phyloP scores from a whole-genome alignment of 2,888 invertebrate genomes.

The Andrena fulva region DNA sequence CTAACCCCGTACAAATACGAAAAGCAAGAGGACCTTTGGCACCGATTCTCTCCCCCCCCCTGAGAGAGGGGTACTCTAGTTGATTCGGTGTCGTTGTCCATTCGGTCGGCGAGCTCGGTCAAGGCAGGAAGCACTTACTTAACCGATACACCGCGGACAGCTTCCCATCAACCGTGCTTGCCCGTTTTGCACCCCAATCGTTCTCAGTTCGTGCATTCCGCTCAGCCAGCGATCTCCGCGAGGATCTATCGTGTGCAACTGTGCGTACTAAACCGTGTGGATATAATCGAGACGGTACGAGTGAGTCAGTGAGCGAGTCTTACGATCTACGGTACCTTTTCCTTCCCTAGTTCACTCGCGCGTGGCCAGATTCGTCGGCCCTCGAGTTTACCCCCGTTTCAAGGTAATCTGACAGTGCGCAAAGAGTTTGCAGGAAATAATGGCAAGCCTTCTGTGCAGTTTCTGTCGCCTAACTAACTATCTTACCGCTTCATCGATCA shows the following conservation, averaged over 20 bases:
- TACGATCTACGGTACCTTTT: not conserved
- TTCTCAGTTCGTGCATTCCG: slow-evolving; percentile 58
- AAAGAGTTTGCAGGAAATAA: too few relatives aligned
- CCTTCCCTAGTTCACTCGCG: not conserved
- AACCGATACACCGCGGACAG: slow-evolving; percentile 66
- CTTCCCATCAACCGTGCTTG: slow-evolving; percentile 71
- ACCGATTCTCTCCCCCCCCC: slow-evolving; percentile 57
- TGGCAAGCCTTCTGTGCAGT: too few relatives aligned
- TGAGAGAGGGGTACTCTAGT: slow-evolving; percentile 26
- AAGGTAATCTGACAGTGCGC: too few relatives aligned
- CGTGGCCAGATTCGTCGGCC: not conserved
- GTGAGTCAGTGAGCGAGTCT: not conserved
- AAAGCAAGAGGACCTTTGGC: slow-evolving; percentile 75
- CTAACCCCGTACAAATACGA: slow-evolving; percentile 69
- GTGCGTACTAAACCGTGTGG: not conserved
- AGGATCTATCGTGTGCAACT: not conserved
- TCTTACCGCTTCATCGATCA: too few relatives aligned
- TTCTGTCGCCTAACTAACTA: too few relatives aligned
- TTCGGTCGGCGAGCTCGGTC: slow-evolving; percentile 75
- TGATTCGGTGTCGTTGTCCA: slow-evolving; percentile 65
- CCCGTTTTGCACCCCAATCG: slow-evolving; percentile 64
- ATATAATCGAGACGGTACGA: not conserved
- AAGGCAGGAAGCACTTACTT: slow-evolving; percentile 82
- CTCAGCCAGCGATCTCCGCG: slow-evolving; percentile 42
- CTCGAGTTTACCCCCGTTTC: not conserved